phyloP scores from a whole-genome alignment of 2,113 vertebrate species.

The Alosa alosa region DNA sequence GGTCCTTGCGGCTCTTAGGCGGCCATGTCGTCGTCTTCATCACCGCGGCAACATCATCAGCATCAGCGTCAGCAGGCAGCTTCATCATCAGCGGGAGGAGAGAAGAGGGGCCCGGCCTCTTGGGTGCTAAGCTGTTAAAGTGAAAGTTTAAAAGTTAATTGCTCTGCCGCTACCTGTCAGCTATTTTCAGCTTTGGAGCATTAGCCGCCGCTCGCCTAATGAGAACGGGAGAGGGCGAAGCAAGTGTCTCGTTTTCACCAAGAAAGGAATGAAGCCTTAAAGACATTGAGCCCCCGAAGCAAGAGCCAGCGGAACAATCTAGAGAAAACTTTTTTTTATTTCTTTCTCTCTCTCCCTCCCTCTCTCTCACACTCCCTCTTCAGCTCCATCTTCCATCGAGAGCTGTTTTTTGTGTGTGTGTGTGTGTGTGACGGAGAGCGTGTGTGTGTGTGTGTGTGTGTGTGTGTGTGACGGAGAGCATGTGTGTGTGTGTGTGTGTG shows the following conservation, averaged over 20 bases:
- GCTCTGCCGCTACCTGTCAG: conserved; percentile 56
- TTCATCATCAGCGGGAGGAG: conserved; percentile 22
- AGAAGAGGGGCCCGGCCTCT: conserved; percentile 27
- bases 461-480: neutral
- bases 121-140: conserved; percentile 46
- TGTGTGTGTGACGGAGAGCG: neutral
- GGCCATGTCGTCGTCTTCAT: neutral
- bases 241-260: neutral
- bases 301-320: neutral
- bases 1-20: neutral
- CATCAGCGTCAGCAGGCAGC: neutral
- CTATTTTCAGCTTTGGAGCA: conserved; percentile 53
- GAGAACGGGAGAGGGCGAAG: conserved; percentile 44
- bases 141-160: conserved; percentile 58
- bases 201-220: conserved; percentile 51
- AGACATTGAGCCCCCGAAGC: conserved; percentile 35
- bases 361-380: conserved; percentile 16
- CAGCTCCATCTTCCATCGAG: neutral
- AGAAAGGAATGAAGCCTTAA: conserved; percentile 34
- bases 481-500: neutral
- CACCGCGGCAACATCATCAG: neutral
- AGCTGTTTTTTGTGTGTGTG: conserved; percentile 18
- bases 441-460: conserved; percentile 1
- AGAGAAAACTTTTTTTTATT: neutral
- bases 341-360: neutral